phyloP scores from a whole-genome alignment of 2,113 vertebrate genomes.

The Pachyramphus minor region DNA sequence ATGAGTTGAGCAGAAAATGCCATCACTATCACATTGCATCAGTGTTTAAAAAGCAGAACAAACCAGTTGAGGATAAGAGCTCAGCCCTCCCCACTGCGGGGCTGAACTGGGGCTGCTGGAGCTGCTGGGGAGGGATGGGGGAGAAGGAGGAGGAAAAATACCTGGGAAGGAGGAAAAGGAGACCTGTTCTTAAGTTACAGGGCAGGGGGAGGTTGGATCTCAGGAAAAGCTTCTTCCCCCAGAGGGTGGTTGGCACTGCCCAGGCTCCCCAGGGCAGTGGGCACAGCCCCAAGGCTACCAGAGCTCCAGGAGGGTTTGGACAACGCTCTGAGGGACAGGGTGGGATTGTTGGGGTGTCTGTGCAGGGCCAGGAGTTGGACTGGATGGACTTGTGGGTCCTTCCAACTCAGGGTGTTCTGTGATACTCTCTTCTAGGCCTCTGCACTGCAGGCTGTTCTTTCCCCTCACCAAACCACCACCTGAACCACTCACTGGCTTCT shows the following conservation, averaged over 20 bases:
- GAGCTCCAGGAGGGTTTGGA: neutral
- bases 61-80: neutral
- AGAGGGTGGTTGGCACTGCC: neutral
- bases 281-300: neutral
- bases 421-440: neutral
- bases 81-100: neutral
- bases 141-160: neutral
- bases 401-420: neutral
- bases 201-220: neutral
- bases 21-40: neutral
- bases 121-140: neutral
- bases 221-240: neutral
- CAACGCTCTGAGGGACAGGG: neutral
- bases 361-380: neutral
- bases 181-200: accelerated
- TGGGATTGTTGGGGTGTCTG: neutral
- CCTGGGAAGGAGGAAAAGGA: neutral
- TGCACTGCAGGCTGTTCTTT: neutral
- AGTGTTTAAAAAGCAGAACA: neutral
- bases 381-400: neutral
- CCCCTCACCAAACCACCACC: neutral
- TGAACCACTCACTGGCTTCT: neutral
- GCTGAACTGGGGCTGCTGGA: neutral
- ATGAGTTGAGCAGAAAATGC: neutral
- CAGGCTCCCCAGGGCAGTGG: neutral